Percentiles rank a stretch among this genome's conserved stretches.
These are phyloP conservation scores for Leucoraja erinaceus DNA, from an alignment of 2,113 vertebrate species.

Conservation along the genomic window DNA sequence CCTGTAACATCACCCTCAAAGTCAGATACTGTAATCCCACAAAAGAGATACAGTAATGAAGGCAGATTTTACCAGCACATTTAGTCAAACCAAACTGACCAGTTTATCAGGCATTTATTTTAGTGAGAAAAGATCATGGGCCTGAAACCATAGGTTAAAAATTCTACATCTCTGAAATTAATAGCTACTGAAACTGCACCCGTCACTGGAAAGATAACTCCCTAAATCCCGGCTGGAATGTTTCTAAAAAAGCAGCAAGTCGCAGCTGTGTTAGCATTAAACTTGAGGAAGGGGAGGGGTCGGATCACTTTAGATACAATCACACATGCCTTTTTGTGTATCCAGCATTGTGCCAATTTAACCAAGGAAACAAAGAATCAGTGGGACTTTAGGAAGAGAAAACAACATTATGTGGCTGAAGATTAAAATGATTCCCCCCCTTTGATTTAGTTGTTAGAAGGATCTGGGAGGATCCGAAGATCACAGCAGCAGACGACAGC, in stretches of 20 bases:
- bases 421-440: not conserved
- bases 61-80: not conserved
- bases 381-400: not conserved
- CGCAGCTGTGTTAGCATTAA: slow-evolving; percentile 53
- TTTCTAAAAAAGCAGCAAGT: slow-evolving; percentile 49
- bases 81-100: not conserved
- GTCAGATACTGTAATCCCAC: not conserved
- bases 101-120: not conserved
- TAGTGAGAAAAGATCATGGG: not conserved
- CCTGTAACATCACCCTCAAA: not conserved
- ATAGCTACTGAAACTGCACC: slow-evolving; percentile 49
- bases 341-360: not conserved
- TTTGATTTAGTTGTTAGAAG: slow-evolving; percentile 1
- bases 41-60: not conserved
- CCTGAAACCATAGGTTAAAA: not conserved
- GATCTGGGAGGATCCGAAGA: slow-evolving; percentile 44
- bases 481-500: slow-evolving; percentile 55
- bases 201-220: slow-evolving; percentile 49
- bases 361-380: not conserved
- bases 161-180: slow-evolving; percentile 52
- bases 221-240: slow-evolving; percentile 52
- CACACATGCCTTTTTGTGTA: slow-evolving; percentile 45
- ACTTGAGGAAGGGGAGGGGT: slow-evolving; percentile 48
- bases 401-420: not conserved
- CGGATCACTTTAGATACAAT: slow-evolving; percentile 44